A percentile compares a stretch with the other conserved stretches of the same genome.
Conservation (phyloP, 2,113 vertebrate genomes). For the Neoarius graeffei region DNA sequence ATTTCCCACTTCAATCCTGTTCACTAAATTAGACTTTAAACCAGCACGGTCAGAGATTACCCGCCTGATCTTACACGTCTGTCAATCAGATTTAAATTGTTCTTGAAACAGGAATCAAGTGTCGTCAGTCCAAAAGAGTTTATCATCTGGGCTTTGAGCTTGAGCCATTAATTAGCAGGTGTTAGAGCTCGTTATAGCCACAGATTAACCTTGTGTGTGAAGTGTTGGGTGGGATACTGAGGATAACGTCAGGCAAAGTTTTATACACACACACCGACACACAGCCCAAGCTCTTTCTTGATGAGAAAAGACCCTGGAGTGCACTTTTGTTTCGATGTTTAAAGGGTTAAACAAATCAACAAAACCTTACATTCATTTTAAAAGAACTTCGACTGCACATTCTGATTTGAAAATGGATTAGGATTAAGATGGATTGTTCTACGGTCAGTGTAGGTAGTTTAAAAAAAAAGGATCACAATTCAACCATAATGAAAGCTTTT, state of each 20-base stretch:
- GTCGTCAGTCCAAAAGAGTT: constrained; percentile 15
- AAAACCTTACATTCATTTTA: too few species aligned
- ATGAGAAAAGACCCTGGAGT: neutral
- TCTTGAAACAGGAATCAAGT: constrained; percentile 18
- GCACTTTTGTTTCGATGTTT: neutral
- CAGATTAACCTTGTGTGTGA: neutral
- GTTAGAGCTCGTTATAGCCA: constrained; percentile 8
- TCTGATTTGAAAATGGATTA: neutral
- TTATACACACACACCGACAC: neutral
- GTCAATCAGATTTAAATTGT: constrained; percentile 34
- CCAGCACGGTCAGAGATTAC: constrained; percentile 14
- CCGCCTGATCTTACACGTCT: constrained; percentile 18
- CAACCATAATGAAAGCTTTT: neutral
- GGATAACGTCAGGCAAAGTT: neutral
- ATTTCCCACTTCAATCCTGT: constrained; percentile 24
- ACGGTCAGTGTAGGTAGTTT: neutral
- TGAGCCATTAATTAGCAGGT: constrained; percentile 25
- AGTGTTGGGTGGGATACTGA: neutral
- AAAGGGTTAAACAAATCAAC: neutral
- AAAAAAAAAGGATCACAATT: neutral
- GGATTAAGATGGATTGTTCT: too few species aligned
- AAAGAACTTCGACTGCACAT: too few species aligned
- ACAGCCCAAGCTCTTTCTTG: neutral
- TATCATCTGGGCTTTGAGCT: neutral
- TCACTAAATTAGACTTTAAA: constrained; percentile 21